Evolutionary conservation across 30 jellyfish, hydroid and myxozoan genomes (phyloP).

Genomic region (Euphysa ruthae): DNA sequence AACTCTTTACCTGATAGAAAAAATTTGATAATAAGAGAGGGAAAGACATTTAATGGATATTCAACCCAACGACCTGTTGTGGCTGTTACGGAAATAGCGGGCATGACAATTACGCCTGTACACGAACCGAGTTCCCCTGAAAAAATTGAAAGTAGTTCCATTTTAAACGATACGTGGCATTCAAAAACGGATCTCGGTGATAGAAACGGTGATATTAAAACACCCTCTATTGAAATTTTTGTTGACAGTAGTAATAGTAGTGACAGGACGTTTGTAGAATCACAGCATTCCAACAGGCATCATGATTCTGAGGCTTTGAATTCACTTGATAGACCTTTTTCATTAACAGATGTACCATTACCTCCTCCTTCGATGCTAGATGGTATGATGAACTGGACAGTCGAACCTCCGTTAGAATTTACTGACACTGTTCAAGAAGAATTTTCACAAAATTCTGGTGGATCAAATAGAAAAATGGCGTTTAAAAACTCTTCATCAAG

Average conservation of each 20-base stretch:
- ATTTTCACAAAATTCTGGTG: neutral
- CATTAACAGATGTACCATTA: slow-evolving; percentile 71
- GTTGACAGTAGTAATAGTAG: too few species aligned
- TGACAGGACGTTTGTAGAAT: too few species aligned
- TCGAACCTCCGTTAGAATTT: slow-evolving; percentile 47
- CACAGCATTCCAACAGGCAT: too few species aligned
- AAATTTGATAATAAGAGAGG: neutral
- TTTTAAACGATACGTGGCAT: neutral
- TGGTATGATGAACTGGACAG: slow-evolving; percentile 25
- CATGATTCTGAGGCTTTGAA: neutral
- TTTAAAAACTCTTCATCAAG: neutral
- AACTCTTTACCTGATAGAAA: slow-evolving; percentile 10
- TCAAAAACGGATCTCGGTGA: neutral
- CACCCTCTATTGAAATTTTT: too few species aligned
- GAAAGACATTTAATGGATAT: too few species aligned
- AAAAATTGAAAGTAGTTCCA: neutral
- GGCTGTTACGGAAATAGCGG: neutral
- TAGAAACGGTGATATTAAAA: neutral
- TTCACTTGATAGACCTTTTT: slow-evolving; percentile 18
- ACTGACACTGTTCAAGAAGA: neutral
- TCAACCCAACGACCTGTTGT: neutral
- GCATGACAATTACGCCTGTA: neutral
- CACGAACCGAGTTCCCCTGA: neutral
- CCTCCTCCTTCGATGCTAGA: slow-evolving; percentile 71
- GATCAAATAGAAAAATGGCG: neutral